Base-by-base conservation (phyloP, 2,113 vertebrate species). In the Megaceryle torquata region DNA sequence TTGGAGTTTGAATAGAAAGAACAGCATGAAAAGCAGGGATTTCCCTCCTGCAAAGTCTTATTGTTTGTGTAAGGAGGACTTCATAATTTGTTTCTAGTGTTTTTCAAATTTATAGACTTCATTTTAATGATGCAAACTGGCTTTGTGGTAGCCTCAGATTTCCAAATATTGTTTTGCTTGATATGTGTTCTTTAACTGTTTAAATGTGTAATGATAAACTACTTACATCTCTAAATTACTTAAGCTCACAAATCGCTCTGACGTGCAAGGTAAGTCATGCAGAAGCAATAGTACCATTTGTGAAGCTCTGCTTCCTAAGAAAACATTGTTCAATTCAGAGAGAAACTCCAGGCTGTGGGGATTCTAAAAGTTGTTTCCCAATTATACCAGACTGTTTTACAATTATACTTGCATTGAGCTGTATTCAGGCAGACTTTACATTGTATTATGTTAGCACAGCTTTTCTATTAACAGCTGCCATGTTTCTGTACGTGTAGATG, bases 181-280 rank as follows among this genome's bases (percentile, higher is more conserved):
- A 63, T 82, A 44, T 13, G 48, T 57, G 8, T 78, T 95, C 69
- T 90, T 94, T 82, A 90, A 92, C 65, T 86, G 72, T 95, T 91
- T 68, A 75, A 93, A 95, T 79, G 83, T 92, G 53, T 63, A 65
- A 26, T 35, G 80, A 88, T 69, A 79, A 96, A 91, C 48, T 76
- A 41, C 61, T 94, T 86, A n/a, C 0, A 44, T 76, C 41, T 88
- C 81, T 53, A 44, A 78, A 86, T 93, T 84, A 68, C 65, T 92
- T 61, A 75, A 89, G 60, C 86, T 57, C 12, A 24, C 92, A 65
- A 61, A 82, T 77, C 37, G 22, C 72, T 72, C 65, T 86, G 88
- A 65, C 95, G 13, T 60, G 76, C 88, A 88, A 96, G 96, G 95
- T 95, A 96, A 97, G 96, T 96, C 96, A 91, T 92, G 96, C 96